Conservation (phyloP, 2,888 invertebrate species). For the Zele albiditarsus region DNA sequence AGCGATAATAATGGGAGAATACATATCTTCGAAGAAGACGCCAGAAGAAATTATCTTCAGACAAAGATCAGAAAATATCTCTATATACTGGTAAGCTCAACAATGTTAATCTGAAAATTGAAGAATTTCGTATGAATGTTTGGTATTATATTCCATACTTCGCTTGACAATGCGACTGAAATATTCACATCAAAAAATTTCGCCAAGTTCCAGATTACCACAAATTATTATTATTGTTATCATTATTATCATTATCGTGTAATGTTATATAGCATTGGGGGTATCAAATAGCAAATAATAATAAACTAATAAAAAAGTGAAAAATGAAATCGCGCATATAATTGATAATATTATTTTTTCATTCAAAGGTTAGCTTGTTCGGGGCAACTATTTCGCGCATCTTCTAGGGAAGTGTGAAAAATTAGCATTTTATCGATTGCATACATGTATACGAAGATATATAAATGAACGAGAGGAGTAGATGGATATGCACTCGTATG, state of each 20-base stretch:
- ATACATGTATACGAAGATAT: conserved; percentile 55
- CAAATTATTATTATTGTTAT: too few relatives aligned
- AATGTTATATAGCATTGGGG: too few relatives aligned
- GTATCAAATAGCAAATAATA: too few relatives aligned
- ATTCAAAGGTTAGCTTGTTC: conserved; percentile 43
- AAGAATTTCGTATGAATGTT: too few relatives aligned
- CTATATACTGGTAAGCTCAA: conserved; percentile 77
- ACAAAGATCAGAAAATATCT: conserved; percentile 82
- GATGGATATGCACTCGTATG: background rate
- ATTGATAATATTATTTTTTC: background rate
- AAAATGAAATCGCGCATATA: background rate
- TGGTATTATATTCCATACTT: too few relatives aligned
- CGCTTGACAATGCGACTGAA: too few relatives aligned
- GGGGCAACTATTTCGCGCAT: conserved; percentile 52
- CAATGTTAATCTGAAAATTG: background rate
- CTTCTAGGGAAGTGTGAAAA: conserved; percentile 67
- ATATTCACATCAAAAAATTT: too few relatives aligned
- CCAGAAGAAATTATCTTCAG: conserved; percentile 78
- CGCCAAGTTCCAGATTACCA: too few relatives aligned
- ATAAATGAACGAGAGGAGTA: conserved; percentile 34
- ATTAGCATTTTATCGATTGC: conserved; percentile 73
- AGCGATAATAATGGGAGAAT: conserved; percentile 75
- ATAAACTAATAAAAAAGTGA: background rate
- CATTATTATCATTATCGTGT: too few relatives aligned
- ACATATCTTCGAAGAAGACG: conserved; percentile 75